These are phyloP conservation scores for Lamellibrachia luymesi DNA, from an alignment of 1,140 invertebrate genomes.

Conservation along the genomic window DNA sequence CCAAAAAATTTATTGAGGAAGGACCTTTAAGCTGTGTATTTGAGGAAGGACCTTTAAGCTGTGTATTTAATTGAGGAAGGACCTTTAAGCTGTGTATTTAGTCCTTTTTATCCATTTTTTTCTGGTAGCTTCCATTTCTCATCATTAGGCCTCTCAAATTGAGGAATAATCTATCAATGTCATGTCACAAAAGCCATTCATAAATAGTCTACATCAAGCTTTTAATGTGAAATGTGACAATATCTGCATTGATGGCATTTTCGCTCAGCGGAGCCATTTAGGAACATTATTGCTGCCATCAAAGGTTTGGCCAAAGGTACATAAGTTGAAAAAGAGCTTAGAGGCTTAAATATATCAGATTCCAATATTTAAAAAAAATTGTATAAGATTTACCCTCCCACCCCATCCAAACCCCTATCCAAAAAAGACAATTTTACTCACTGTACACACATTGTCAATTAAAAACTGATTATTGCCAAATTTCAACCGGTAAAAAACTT, in stretches of 20 bases:
- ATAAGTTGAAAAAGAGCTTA: neutral
- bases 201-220: neutral
- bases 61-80: neutral
- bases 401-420: no score
- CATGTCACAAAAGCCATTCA: neutral
- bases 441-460: no score
- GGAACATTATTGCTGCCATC: neutral
- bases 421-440: no score
- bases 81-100: neutral
- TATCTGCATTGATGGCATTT: neutral
- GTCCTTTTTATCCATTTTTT: neutral
- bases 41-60: neutral
- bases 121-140: neutral
- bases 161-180: neutral
- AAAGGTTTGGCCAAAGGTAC: neutral
- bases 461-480: no score
- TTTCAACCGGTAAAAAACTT: no score
- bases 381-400: no score
- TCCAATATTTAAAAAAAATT: no score
- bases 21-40: neutral
- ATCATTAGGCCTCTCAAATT: neutral
- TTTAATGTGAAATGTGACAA: neutral
- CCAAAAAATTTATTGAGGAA: no score
- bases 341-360: no score
- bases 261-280: neutral